Conservation (phyloP, 2,113 vertebrate genomes). For the Corythornis vintsioides region DNA sequence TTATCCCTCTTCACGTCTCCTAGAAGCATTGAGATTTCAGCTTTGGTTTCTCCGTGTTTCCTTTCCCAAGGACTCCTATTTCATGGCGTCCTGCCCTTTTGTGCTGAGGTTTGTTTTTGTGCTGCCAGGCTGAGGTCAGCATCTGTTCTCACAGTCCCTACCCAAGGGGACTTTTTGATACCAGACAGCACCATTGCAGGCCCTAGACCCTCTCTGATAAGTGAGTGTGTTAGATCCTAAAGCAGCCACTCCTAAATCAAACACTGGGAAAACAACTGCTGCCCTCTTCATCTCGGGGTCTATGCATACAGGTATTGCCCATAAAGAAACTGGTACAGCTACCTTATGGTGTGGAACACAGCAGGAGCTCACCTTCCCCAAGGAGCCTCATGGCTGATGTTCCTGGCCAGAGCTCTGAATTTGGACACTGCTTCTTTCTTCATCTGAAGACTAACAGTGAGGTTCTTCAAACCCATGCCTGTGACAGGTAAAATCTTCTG, state of each 20-base stretch:
- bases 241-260: neutral
- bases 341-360: neutral
- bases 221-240: neutral
- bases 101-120: constrained; percentile 27
- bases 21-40: constrained; percentile 21
- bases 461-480: neutral
- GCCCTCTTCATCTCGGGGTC: neutral
- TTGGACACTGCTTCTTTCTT: neutral
- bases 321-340: neutral
- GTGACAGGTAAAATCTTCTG: neutral
- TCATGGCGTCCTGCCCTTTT: neutral
- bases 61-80: constrained; percentile 50
- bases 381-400: neutral
- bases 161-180: neutral
- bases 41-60: constrained; percentile 32
- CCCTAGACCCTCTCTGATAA: neutral
- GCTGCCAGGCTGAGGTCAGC: constrained; percentile 23
- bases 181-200: neutral
- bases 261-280: neutral
- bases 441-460: neutral
- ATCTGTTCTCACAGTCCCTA: constrained; percentile 8
- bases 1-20: neutral
- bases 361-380: accelerated
- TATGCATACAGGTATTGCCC: neutral
- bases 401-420: neutral